phyloP scores from a whole-genome alignment of 1,140 invertebrate genomes.

The Drosophila ogumai region DNA sequence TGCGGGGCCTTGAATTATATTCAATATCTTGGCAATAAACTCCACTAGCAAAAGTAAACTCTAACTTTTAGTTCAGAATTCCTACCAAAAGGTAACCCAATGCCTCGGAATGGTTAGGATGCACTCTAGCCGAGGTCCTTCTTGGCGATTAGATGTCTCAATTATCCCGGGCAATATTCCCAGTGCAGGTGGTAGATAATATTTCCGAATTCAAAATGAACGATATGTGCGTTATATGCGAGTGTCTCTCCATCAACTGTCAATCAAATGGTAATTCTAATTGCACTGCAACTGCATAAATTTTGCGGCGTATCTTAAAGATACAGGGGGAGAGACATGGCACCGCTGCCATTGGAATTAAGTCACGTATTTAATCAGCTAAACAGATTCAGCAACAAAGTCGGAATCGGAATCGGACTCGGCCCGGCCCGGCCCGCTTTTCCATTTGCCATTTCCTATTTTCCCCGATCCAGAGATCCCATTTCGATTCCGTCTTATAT shows the following conservation, averaged over 20 bases:
- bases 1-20: not conserved
- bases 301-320: constrained; percentile 53
- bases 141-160: not conserved
- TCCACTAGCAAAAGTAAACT: not conserved
- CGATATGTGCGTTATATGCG: constrained; percentile 11
- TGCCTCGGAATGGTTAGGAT: too few species aligned
- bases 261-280: constrained; percentile 46
- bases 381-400: constrained; percentile 68
- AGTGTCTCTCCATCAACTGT: constrained; percentile 17
- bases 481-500: constrained; percentile 22
- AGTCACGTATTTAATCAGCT: constrained; percentile 82
- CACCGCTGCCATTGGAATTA: constrained; percentile 48
- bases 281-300: constrained; percentile 47
- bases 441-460: constrained; percentile 26
- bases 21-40: not conserved
- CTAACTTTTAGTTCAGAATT: not conserved
- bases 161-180: not conserved
- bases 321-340: constrained; percentile 9
- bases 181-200: not conserved
- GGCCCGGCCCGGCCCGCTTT: constrained; percentile 7
- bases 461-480: constrained; percentile 39
- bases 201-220: constrained; percentile 1
- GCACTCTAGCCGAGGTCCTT: not conserved
- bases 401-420: not conserved
- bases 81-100: not conserved